Evolutionary conservation across 2,113 vertebrate genomes (phyloP).

Genomic region (Xenopus tropicalis): UCB_Xtro_10.0 CM004450.2:49595001-49595500

Average conservation of each 20-base stretch:
- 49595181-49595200: conserved; percentile 24
- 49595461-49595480: too few species aligned
- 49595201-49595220: conserved; percentile 17
- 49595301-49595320: too few species aligned
- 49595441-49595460: too few species aligned
- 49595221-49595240: conserved; percentile 4
- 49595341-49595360: too few species aligned
- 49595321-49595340: too few species aligned
- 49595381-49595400: not conserved
- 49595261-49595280: not conserved
- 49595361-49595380: conserved; percentile 4
- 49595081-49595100: conserved; percentile 14
- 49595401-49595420: too few species aligned
- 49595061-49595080: conserved; percentile 10
- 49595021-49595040: not conserved
- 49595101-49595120: conserved; percentile 22
- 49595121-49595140: conserved; percentile 26
- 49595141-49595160: conserved; percentile 33
- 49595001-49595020: not conserved
- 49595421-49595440: too few species aligned
- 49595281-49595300: not conserved
- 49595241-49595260: conserved; percentile 7
- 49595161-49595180: conserved; percentile 26
- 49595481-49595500: too few species aligned
- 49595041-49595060: not conserved